These are phyloP conservation scores for Cerastis leucographa DNA, from an alignment of 2,888 invertebrate genomes.

Conservation along the genomic window DNA sequence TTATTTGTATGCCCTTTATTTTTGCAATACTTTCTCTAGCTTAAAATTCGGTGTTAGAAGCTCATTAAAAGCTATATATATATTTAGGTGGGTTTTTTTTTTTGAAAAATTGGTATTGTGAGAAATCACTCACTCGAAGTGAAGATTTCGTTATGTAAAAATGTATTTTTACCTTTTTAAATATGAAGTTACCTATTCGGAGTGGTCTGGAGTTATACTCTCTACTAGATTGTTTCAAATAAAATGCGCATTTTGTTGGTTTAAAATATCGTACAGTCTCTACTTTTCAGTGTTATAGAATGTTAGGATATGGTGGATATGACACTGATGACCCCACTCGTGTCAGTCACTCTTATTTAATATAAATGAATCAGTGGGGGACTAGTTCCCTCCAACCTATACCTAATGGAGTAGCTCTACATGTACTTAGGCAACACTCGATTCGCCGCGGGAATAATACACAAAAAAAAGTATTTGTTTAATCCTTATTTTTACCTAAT, in stretches of 20 bases:
- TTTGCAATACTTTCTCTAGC: not conserved
- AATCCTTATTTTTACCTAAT: not conserved
- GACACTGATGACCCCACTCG: not conserved
- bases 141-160: not conserved
- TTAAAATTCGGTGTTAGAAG: not conserved
- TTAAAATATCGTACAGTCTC: not conserved
- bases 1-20: not conserved
- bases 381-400: slow-evolving; percentile 38
- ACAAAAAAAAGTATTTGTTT: slow-evolving; percentile 26
- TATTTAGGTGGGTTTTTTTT: no score
- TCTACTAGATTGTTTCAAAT: not conserved
- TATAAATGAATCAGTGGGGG: slow-evolving; percentile 39
- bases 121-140: not conserved
- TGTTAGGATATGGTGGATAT: not conserved
- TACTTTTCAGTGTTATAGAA: not conserved
- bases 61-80: not conserved
- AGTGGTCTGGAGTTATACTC: not conserved
- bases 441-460: slow-evolving; percentile 16
- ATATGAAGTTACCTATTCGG: not conserved
- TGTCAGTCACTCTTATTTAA: slow-evolving; percentile 23
- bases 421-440: not conserved
- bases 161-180: not conserved
- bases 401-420: not conserved
- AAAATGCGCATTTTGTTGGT: not conserved
- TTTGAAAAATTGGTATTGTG: no score